These are phyloP conservation scores for Paedocypris sp. DNA, from an alignment of 2,113 vertebrate species.

Conservation along the genomic window DNA sequence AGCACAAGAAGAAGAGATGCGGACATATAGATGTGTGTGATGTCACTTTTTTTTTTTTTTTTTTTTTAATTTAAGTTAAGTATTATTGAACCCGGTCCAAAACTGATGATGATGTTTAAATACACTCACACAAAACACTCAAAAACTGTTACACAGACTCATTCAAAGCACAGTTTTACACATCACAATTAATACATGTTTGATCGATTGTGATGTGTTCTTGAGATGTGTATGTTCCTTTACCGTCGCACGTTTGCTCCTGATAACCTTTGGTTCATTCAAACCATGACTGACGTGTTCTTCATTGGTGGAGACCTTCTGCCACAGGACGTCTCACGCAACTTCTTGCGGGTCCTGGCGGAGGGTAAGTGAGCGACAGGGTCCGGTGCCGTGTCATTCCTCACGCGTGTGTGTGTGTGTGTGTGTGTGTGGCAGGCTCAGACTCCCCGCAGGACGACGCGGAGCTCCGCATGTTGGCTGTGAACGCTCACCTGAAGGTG, in stretches of 20 bases:
- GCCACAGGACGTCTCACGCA: slow-evolving; percentile 80
- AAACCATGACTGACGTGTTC: slow-evolving; percentile 91
- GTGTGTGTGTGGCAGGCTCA: slow-evolving; percentile 53
- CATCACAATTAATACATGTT: background rate
- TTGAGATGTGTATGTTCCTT: slow-evolving; percentile 69
- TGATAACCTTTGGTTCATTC: slow-evolving; percentile 88
- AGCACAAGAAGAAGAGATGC: background rate
- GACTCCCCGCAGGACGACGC: slow-evolving; percentile 71
- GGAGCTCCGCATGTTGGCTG: slow-evolving; percentile 75
- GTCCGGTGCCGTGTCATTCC: background rate
- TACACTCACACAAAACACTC: too few relatives aligned
- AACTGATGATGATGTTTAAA: too few relatives aligned
- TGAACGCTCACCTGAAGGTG: slow-evolving; percentile 70
- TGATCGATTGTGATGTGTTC: background rate
- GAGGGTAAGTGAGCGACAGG: slow-evolving; percentile 64
- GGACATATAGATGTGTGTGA: background rate
- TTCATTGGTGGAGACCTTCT: slow-evolving; percentile 80
- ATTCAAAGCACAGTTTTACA: too few relatives aligned
- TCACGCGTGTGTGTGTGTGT: background rate
- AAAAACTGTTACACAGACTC: too few relatives aligned
- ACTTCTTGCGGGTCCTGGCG: slow-evolving; percentile 79
- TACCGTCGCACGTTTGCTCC: slow-evolving; percentile 75
- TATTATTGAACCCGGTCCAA: too few relatives aligned
- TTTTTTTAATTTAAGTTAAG: too few relatives aligned
- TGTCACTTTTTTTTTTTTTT: background rate